Evolutionary conservation across 2,113 vertebrate genomes (phyloP).

Genomic region (Salminus brasiliensis): DNA sequence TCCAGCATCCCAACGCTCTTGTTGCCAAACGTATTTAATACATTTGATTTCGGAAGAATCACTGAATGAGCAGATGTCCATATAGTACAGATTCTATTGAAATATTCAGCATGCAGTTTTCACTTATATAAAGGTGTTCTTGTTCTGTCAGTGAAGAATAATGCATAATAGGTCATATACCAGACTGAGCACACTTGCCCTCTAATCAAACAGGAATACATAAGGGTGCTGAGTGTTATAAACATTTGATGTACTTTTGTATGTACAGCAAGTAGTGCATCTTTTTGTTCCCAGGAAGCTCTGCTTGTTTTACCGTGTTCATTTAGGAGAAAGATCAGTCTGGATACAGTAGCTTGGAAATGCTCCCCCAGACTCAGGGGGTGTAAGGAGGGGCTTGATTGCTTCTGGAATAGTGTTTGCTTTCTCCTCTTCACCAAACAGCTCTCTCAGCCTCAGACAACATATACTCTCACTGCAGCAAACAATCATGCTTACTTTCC

Average conservation of each 20-base stretch:
- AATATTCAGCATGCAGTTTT: no score
- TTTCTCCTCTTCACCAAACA: slow-evolving; percentile 37
- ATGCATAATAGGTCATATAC: slow-evolving; percentile 8
- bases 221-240: neutral
- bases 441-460: slow-evolving; percentile 41
- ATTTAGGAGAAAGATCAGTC: slow-evolving; percentile 15
- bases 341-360: neutral
- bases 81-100: no score
- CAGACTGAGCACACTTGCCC: neutral
- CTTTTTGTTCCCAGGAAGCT: slow-evolving; percentile 14
- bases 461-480: slow-evolving; percentile 44
- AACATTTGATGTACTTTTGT: slow-evolving; percentile 23
- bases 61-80: no score
- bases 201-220: slow-evolving; percentile 28
- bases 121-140: slow-evolving; percentile 15
- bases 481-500: slow-evolving; percentile 28
- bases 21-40: no score
- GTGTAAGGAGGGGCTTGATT: slow-evolving; percentile 31
- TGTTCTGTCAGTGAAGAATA: slow-evolving; percentile 13
- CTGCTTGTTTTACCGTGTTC: neutral
- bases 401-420: slow-evolving; percentile 33
- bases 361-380: slow-evolving; percentile 10
- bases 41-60: no score
- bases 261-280: slow-evolving; percentile 17
- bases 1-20: no score